Evolutionary conservation across 2,797 vertebrate species (phyloP).

Genomic region (Fundulus diaphanus): DNA sequence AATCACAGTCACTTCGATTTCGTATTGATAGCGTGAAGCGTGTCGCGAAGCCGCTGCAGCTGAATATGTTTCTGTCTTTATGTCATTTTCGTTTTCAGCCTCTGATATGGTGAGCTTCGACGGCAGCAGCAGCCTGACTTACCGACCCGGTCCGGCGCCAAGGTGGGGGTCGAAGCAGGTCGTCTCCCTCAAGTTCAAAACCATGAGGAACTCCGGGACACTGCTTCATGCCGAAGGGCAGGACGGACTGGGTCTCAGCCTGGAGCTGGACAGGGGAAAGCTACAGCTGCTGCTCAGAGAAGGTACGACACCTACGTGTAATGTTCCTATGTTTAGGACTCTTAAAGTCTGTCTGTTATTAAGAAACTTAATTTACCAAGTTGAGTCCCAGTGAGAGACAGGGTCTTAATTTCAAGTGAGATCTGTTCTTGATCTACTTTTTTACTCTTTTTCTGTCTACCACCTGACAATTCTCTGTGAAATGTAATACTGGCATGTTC

Average conservation of each 20-base stretch:
- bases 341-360: too few species aligned
- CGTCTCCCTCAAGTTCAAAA: slow-evolving; percentile 93
- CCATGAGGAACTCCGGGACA: slow-evolving; percentile 87
- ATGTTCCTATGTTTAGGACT: too few species aligned
- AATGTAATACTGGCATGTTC: too few species aligned
- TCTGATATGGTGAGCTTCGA: slow-evolving; percentile 91
- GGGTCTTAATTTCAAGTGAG: too few species aligned
- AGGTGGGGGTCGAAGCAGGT: slow-evolving; percentile 79
- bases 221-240: slow-evolving; percentile 85
- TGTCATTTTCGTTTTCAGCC: slow-evolving; percentile 69
- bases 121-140: slow-evolving; percentile 83
- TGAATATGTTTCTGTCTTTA: not conserved
- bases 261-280: slow-evolving; percentile 89
- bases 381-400: too few species aligned
- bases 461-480: too few species aligned
- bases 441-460: too few species aligned
- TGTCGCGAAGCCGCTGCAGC: not conserved
- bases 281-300: slow-evolving; percentile 83
- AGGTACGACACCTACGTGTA: slow-evolving; percentile 76
- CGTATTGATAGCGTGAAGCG: not conserved
- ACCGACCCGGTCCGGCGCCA: slow-evolving; percentile 78
- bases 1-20: not conserved
- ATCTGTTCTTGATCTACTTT: too few species aligned
- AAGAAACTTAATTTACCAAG: too few species aligned
- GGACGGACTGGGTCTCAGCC: slow-evolving; percentile 80